phyloP scores from a whole-genome alignment of 2,113 vertebrate species.

The Rhinoptilus africanus region DNA sequence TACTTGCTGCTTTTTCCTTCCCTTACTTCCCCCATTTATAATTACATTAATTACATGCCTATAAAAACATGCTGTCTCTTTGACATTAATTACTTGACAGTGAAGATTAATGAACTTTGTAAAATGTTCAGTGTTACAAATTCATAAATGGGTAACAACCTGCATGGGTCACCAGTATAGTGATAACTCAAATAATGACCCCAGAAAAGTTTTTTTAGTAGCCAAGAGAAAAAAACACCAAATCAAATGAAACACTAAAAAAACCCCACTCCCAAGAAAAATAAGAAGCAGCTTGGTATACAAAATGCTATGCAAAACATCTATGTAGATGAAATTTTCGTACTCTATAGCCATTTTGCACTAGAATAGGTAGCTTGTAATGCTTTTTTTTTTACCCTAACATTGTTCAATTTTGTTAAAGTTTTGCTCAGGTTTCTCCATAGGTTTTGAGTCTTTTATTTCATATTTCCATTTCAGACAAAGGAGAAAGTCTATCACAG shows the following conservation, averaged over 20 bases:
- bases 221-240: neutral
- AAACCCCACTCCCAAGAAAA: neutral
- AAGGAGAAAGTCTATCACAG: neutral
- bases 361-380: neutral
- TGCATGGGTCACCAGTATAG: neutral
- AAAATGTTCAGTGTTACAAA: constrained; percentile 1
- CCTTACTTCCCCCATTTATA: neutral
- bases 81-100: constrained; percentile 53
- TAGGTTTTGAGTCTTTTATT: neutral
- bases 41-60: constrained; percentile 30
- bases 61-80: neutral
- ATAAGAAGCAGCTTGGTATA: neutral
- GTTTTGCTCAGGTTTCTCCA: neutral
- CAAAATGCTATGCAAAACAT: neutral
- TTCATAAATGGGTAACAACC: constrained; percentile 6
- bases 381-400: neutral
- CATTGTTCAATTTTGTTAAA: neutral
- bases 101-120: constrained; percentile 44
- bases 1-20: neutral
- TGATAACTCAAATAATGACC: neutral
- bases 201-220: neutral
- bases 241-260: neutral
- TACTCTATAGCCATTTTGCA: neutral
- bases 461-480: neutral
- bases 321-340: neutral